Evolutionary conservation across 1,140 invertebrate genomes (phyloP).

Genomic region (Danaus plexippus): DNA sequence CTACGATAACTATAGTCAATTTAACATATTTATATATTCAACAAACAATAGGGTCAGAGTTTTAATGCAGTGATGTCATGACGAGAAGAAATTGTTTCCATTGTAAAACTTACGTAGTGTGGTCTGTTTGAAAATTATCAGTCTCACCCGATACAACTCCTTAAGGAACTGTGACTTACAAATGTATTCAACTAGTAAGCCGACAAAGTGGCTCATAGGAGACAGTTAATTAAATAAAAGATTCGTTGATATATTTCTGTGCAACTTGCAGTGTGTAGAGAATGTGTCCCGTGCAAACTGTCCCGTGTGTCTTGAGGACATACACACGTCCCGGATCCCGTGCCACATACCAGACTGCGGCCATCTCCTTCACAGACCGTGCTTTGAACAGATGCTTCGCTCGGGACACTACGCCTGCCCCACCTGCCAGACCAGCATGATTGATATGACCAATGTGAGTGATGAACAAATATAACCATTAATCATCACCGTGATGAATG

Average conservation of each 20-base stretch:
- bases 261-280: slow-evolving; percentile 82
- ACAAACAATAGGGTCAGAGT: too few species aligned
- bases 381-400: slow-evolving; percentile 83
- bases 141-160: too few species aligned
- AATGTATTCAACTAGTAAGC: too few species aligned
- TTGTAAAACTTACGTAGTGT: too few species aligned
- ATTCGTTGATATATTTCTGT: slow-evolving; percentile 7
- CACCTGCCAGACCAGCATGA: slow-evolving; percentile 87
- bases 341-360: slow-evolving; percentile 90
- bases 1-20: too few species aligned
- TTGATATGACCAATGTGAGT: slow-evolving; percentile 82
- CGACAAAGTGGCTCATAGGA: too few species aligned
- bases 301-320: slow-evolving; percentile 89
- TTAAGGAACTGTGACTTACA: too few species aligned
- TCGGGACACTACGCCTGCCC: slow-evolving; percentile 89
- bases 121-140: too few species aligned
- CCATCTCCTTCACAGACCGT: slow-evolving; percentile 85
- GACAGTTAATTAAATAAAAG: not conserved
- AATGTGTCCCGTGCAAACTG: slow-evolving; percentile 89
- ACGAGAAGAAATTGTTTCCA: too few species aligned
- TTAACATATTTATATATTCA: too few species aligned
- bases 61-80: too few species aligned
- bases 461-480: too few species aligned
- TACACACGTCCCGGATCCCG: slow-evolving; percentile 89
- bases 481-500: not conserved